Conservation (phyloP, 1,140 invertebrate species). For the Phenacoccus solenopsis region DNA sequence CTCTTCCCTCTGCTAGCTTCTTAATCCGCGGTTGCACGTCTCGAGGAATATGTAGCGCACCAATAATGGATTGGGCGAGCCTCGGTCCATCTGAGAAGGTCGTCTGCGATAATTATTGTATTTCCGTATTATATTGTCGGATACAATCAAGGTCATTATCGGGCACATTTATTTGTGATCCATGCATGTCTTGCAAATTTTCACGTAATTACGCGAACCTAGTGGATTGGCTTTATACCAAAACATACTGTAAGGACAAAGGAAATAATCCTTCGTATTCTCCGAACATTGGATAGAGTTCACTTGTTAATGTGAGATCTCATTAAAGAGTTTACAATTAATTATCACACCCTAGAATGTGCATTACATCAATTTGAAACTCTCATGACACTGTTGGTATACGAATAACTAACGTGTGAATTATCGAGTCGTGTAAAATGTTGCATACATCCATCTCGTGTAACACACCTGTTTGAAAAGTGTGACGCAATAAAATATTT, state of each 20-base stretch:
- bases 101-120: constrained; percentile 1
- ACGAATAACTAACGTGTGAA: neutral
- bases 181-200: neutral
- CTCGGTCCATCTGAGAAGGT: neutral
- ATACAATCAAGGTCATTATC: neutral
- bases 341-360: no score
- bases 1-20: neutral
- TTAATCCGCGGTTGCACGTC: neutral
- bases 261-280: neutral
- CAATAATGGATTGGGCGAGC: constrained; percentile 1
- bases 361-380: no score
- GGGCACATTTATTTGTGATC: neutral
- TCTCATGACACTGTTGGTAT: neutral
- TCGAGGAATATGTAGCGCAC: neutral
- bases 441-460: no score
- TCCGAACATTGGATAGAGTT: no score
- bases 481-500: no score
- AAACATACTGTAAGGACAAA: neutral
- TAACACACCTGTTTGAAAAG: neutral
- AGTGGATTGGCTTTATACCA: neutral
- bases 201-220: neutral
- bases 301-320: no score
- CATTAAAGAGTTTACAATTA: no score
- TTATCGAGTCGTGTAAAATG: no score
- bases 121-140: neutral